These are phyloP conservation scores for Anthopleura xanthogrammica DNA, from an alignment of 92 coral and sea anemone genomes.

Conservation along the genomic window DNA sequence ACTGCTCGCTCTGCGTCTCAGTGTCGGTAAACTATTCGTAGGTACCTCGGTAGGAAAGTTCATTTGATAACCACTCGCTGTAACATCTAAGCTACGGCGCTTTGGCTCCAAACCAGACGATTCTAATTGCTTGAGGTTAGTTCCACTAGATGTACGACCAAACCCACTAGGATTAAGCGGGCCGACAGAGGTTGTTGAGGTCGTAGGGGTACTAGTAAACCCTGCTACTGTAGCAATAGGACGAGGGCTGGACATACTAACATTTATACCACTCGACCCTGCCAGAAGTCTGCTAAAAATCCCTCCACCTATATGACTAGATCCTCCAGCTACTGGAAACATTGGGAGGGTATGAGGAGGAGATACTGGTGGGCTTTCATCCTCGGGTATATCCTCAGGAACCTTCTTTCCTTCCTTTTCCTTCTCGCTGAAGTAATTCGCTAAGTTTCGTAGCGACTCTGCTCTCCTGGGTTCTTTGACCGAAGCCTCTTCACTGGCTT, in stretches of 20 bases:
- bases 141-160: constrained; percentile 85
- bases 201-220: constrained; percentile 46
- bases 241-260: constrained; percentile 55
- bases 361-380: constrained; percentile 49
- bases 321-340: constrained; percentile 28
- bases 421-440: constrained; percentile 83
- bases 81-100: constrained; percentile 68
- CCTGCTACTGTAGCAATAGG: constrained; percentile 82
- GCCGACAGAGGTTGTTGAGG: constrained; percentile 46
- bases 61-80: constrained; percentile 15
- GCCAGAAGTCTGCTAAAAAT: constrained; percentile 66
- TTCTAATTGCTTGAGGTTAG: constrained; percentile 68
- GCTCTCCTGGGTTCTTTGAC: constrained; percentile 73
- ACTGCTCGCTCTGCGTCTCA: constrained; percentile 90
- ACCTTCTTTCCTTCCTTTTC: constrained; percentile 49
- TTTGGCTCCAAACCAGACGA: constrained; percentile 48
- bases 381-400: constrained; percentile 38
- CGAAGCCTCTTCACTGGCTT: constrained; percentile 78
- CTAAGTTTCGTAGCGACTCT: constrained; percentile 68
- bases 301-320: constrained; percentile 54
- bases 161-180: constrained; percentile 53
- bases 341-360: constrained; percentile 30
- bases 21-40: constrained; percentile 59
- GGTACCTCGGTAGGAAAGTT: constrained; percentile 26
- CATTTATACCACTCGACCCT: constrained; percentile 62